Evolutionary conservation across 2,113 vertebrate species (phyloP).

Genomic region (Pholis gunnellus): DNA sequence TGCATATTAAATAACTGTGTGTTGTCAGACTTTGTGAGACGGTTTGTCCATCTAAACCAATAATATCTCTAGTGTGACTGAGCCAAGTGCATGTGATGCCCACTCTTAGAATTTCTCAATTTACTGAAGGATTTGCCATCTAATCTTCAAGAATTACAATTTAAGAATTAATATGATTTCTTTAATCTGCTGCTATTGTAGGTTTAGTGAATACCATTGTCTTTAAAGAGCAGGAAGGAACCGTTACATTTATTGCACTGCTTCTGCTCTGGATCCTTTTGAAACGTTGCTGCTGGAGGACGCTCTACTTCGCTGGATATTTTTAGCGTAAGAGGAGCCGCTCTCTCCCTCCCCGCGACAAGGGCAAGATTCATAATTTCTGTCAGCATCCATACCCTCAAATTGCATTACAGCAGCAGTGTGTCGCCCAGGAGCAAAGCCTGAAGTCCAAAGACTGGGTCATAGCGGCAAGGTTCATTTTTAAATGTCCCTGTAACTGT

Average conservation of each 20-base stretch:
- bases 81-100: neutral
- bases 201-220: conserved; percentile 41
- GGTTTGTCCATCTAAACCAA: conserved; percentile 14
- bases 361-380: conserved; percentile 80
- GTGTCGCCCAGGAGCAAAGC: conserved; percentile 44
- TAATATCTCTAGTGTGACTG: conserved; percentile 1
- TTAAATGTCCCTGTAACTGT: conserved; percentile 13
- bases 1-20: conserved; percentile 21
- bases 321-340: conserved; percentile 81
- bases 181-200: neutral
- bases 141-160: conserved; percentile 25
- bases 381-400: conserved; percentile 69
- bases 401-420: conserved; percentile 52
- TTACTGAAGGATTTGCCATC: conserved; percentile 12
- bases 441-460: conserved; percentile 41
- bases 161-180: conserved; percentile 5
- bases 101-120: neutral
- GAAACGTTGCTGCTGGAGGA: conserved; percentile 69
- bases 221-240: conserved; percentile 17
- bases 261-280: conserved; percentile 56
- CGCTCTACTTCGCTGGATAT: conserved; percentile 79
- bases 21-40: conserved; percentile 18
- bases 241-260: conserved; percentile 19
- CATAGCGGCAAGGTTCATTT: conserved; percentile 28
- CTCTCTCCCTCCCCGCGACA: conserved; percentile 68